Conservation (phyloP, 2,888 invertebrate genomes). For the Hanleya hanleyi region DNA sequence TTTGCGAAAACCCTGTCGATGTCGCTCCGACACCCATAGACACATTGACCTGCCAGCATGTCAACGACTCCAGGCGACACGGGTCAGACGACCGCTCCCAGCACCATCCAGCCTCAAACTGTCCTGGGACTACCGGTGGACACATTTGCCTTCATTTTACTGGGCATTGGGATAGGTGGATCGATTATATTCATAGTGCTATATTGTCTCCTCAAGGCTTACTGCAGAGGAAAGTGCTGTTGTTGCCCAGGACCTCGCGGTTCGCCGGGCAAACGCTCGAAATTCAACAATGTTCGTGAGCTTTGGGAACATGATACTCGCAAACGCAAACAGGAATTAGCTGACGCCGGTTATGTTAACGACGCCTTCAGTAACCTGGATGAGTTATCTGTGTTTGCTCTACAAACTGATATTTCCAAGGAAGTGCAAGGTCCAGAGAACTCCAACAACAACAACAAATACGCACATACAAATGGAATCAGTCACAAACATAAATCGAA, state of each 20-base stretch:
- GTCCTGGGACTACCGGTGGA: constrained; percentile 34
- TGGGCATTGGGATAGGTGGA: constrained; percentile 34
- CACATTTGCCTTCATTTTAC: constrained; percentile 37
- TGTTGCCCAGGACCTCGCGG: not conserved
- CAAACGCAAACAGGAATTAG: not conserved
- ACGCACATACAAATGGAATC: not conserved
- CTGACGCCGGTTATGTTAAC: not conserved
- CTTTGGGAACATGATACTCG: constrained; percentile 6
- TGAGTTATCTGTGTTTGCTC: not conserved
- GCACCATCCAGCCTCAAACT: too few species aligned
- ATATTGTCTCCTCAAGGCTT: not conserved
- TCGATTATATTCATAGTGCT: constrained; percentile 34
- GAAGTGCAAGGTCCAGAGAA: not conserved
- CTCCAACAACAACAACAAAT: not conserved
- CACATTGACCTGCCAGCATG: too few species aligned
- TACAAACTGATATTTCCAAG: not conserved
- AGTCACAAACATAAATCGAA: not conserved
- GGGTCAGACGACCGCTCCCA: too few species aligned
- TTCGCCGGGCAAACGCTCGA: not conserved
- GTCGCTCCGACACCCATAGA: too few species aligned
- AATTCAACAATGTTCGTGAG: not conserved
- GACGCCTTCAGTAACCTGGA: constrained; percentile 2
- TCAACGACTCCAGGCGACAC: too few species aligned
- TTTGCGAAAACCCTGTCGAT: too few species aligned
- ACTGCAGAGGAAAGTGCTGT: not conserved